These are phyloP conservation scores for Arvicanthis niloticus DNA, from an alignment of 2,113 vertebrate genomes.

Conservation along the genomic window DNA sequence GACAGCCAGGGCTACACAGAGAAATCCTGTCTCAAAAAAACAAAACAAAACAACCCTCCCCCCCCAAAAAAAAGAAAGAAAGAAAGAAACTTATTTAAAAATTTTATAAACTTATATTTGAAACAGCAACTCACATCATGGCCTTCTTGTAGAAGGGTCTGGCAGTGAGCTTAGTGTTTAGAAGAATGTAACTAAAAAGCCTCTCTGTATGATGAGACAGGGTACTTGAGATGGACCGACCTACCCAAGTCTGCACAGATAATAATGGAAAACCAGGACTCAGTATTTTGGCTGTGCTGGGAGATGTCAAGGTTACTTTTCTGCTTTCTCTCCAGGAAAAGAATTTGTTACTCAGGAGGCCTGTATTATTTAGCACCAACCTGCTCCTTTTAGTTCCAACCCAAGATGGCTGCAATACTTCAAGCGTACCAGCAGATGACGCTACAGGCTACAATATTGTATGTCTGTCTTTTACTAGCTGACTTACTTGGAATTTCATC, in stretches of 20 bases:
- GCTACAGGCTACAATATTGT: background rate
- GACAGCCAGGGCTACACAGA: no score
- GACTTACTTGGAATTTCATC: background rate
- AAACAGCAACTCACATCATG: background rate
- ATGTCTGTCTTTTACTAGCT: fast-evolving
- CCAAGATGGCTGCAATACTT: background rate
- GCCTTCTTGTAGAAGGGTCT: background rate
- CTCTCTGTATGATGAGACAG: background rate
- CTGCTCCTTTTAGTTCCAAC: background rate
- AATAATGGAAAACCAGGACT: background rate
- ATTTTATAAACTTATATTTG: background rate
- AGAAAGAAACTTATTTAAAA: background rate
- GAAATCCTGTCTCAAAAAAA: no score
- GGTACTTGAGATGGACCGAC: background rate
- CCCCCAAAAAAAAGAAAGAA: no score
- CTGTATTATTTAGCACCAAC: background rate
- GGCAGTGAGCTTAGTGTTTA: background rate
- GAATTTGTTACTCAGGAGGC: background rate
- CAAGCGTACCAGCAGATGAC: slow-evolving; percentile 43
- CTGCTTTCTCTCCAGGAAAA: background rate
- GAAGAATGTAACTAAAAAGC: background rate
- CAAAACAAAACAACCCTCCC: no score
- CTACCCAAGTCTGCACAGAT: background rate
- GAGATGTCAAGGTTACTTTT: background rate
- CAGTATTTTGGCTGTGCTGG: background rate